phyloP scores from a whole-genome alignment of 2,888 invertebrate species.

The Zhengitettix transpicula region DNA sequence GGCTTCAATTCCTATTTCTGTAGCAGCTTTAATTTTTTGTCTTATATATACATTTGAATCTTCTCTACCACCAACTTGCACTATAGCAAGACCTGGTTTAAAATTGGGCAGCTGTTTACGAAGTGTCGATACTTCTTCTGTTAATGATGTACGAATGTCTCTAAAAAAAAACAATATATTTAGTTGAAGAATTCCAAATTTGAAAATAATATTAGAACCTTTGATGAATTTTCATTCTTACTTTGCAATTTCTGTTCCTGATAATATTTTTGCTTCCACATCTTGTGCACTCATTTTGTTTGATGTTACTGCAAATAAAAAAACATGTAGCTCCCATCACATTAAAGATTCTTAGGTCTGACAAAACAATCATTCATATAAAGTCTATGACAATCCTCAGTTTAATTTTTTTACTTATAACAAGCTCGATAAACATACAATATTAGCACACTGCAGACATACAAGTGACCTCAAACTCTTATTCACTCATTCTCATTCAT shows the following conservation, averaged over 20 bases:
- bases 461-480: too few species aligned
- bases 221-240: constrained; percentile 25
- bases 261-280: constrained; percentile 12
- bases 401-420: too few species aligned
- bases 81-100: constrained; percentile 68
- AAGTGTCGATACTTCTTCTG: constrained; percentile 43
- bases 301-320: too few species aligned
- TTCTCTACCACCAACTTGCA: constrained; percentile 89
- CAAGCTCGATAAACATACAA: too few species aligned
- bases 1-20: constrained; percentile 73
- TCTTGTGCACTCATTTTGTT: neutral
- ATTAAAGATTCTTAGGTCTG: too few species aligned
- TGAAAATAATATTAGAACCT: neutral
- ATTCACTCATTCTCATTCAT: too few species aligned
- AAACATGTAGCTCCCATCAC: too few species aligned
- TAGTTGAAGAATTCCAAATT: neutral
- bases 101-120: constrained; percentile 41
- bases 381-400: too few species aligned
- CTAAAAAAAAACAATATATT: constrained; percentile 27
- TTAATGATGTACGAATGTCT: constrained; percentile 51
- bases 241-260: constrained; percentile 34
- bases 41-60: constrained; percentile 98
- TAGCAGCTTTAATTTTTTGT: constrained; percentile 86
- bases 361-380: too few species aligned
- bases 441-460: too few species aligned